Base-by-base conservation (phyloP, 2,113 vertebrate genomes). In the Spilogale gracilis region DNA sequence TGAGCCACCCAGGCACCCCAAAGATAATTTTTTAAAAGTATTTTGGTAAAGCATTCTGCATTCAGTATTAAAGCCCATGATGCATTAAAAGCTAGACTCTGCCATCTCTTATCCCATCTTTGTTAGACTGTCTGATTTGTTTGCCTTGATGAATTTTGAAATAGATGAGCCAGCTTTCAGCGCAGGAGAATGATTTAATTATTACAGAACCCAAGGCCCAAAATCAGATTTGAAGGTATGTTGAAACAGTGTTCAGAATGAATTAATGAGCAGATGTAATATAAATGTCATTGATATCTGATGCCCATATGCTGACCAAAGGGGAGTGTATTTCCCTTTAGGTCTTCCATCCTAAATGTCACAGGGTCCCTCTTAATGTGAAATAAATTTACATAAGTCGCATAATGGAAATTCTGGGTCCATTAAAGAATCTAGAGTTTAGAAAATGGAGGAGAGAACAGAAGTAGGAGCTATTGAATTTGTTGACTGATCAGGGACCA, bases 101-200 rank as follows among this genome's bases (percentile, higher is more conserved):
- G 50, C 67, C 56, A 61, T 89, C 20, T 73, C 87, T 97, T 80
- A 91, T 61, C 97, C 5, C 5, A 52, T 96, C 83, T 96, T 98
- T 89, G 52, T 98, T 98, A 97, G 89, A 93, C 48, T 95, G 45
- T 96, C 83, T 97, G 94, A 97, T 98, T 98, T 97, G 81, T 98
- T 98, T 80, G 96, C 94, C 97, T 98, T 98, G 97, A 98, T 98
- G 98, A 97, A 98, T 98, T 98, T 95, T 83, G 79, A 80, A 94
- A 98, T 96, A 97, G 97, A 98, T 98, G 92, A 99, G 84, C 82
- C 85, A 98, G 97, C 97, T 98, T 98, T 98, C 88, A 94, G 58
- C 95, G 90, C 82, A 92, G 73, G 86, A 98, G 96, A 98, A 97
- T 98, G 97, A 98, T 99, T 98, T 98, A 98, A 98, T 99, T 99